Evolutionary conservation across 2,888 invertebrate species (phyloP).

Genomic region (Apamea monoglypha): DNA sequence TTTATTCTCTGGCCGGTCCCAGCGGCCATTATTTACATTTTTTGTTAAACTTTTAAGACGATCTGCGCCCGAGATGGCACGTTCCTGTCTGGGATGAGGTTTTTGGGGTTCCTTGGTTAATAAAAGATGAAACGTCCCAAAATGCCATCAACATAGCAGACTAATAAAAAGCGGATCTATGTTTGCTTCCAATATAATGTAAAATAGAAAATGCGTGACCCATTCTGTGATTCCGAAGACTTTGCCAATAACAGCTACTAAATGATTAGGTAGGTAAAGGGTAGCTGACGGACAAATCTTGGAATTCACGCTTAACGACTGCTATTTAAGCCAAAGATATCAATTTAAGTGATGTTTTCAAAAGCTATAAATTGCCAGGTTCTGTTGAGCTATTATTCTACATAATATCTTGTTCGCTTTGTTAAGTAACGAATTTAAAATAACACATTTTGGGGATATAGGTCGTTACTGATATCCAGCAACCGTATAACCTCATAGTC

Average conservation of each 20-base stretch:
- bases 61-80: constrained; percentile 62
- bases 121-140: not conserved
- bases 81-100: constrained; percentile 56
- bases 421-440: no score
- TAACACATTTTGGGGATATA: no score
- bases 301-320: not conserved
- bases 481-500: not conserved
- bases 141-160: not conserved
- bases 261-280: not conserved
- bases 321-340: not conserved
- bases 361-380: not conserved
- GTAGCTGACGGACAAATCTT: no score
- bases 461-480: not conserved
- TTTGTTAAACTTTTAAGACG: constrained; percentile 64
- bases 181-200: not conserved
- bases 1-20: constrained; percentile 51
- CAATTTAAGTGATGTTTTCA: not conserved
- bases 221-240: not conserved
- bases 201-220: not conserved
- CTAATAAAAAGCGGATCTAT: not conserved
- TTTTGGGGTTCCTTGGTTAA: constrained; percentile 52
- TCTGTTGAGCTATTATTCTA: not conserved
- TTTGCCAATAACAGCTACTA: not conserved
- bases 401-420: not conserved
- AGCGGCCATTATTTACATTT: constrained; percentile 62